Conservation (phyloP, 2,888 invertebrate species). For the Melanostoma scalare region DNA sequence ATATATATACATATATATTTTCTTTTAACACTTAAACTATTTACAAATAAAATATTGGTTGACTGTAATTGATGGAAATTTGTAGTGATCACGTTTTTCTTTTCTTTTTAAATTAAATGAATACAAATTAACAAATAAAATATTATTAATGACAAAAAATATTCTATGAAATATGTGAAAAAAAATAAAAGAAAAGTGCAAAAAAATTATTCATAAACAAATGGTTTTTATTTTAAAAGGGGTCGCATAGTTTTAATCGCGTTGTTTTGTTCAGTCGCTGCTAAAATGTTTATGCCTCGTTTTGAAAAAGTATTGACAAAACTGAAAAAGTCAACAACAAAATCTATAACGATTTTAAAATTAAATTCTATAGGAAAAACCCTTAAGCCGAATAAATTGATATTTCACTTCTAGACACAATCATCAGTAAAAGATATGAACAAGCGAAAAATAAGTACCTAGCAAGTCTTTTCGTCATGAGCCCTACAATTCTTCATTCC, state of each 20-base stretch:
- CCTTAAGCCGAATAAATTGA: too few relatives aligned
- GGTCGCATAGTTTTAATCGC: neutral
- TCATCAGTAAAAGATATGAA: too few relatives aligned
- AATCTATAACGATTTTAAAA: too few relatives aligned
- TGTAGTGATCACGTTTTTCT: constrained; percentile 64
- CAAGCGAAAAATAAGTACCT: too few relatives aligned
- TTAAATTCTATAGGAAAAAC: too few relatives aligned
- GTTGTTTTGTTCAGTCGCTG: neutral
- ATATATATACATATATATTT: constrained; percentile 43
- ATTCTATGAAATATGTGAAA: constrained; percentile 49
- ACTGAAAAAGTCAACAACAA: too few relatives aligned
- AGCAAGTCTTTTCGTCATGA: too few relatives aligned
- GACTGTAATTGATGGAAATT: constrained; percentile 48
- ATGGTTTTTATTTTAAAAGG: neutral
- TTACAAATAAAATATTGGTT: constrained; percentile 43
- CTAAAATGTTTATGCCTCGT: too few relatives aligned
- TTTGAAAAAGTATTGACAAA: too few relatives aligned
- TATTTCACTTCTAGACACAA: too few relatives aligned
- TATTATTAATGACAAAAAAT: constrained; percentile 31
- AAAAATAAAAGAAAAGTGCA: constrained; percentile 54
- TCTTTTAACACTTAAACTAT: constrained; percentile 43
- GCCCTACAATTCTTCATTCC: too few relatives aligned
- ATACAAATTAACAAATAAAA: constrained; percentile 61
- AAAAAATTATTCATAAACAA: constrained; percentile 54
- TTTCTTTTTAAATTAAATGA: constrained; percentile 27